phyloP scores from a whole-genome alignment of 37 sponge, comb jelly and placozoan genomes.

The Bolinopsis microptera region DNA sequence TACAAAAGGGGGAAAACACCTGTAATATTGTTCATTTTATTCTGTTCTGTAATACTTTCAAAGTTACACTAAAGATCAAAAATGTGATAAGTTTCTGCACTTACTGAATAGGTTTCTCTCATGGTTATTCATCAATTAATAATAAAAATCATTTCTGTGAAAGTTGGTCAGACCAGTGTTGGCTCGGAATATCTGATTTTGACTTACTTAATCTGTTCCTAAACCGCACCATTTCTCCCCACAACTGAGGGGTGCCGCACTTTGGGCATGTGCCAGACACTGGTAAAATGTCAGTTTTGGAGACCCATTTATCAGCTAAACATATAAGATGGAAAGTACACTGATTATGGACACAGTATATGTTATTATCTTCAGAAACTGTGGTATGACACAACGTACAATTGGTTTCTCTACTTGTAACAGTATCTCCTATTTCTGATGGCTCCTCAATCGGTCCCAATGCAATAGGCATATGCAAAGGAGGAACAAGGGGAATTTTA shows the following conservation, averaged over 20 bases:
- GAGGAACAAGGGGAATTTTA: background rate
- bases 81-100: no score
- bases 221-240: slow-evolving; percentile 41
- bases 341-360: slow-evolving; percentile 4
- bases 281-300: background rate
- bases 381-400: background rate
- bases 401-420: background rate
- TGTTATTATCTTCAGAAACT: background rate
- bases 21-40: no score
- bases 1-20: no score
- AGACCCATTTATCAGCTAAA: background rate
- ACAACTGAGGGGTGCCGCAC: background rate
- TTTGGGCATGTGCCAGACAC: background rate
- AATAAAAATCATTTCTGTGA: no score
- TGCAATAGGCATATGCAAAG: slow-evolving; percentile 26
- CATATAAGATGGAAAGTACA: background rate
- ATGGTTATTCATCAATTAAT: no score
- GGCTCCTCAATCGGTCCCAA: slow-evolving; percentile 4
- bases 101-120: no score
- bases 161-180: background rate
- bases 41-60: no score
- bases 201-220: background rate
- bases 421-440: background rate
- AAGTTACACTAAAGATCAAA: no score
- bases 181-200: background rate